Conservation (phyloP, 2,113 vertebrate species). For the Labeo catla region DNA sequence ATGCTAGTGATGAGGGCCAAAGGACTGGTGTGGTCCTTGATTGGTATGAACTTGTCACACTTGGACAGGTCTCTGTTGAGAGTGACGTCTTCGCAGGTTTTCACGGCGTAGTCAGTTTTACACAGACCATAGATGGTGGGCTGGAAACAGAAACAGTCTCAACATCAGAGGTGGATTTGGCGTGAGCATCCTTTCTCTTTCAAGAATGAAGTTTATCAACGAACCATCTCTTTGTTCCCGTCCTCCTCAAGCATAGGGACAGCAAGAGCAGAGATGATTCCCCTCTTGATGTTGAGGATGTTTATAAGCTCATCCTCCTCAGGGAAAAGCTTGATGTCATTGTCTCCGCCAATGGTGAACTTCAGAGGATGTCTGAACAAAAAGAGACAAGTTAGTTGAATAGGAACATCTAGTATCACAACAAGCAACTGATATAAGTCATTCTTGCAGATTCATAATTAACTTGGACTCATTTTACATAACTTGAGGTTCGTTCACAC, state of each 20-base stretch:
- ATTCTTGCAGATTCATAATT: too few species aligned
- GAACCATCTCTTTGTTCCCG: conserved; percentile 72
- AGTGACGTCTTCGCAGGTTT: conserved; percentile 77
- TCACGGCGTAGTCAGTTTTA: conserved; percentile 77
- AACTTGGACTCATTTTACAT: too few species aligned
- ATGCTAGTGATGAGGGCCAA: conserved; percentile 86
- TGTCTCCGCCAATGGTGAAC: conserved; percentile 78
- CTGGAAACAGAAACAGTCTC: conserved; percentile 63
- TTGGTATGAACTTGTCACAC: conserved; percentile 84
- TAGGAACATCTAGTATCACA: not conserved
- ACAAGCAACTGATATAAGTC: too few species aligned
- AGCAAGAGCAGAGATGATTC: conserved; percentile 88
- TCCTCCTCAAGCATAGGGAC: conserved; percentile 81
- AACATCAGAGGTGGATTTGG: not conserved
- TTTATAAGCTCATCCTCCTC: conserved; percentile 82
- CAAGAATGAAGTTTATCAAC: not conserved
- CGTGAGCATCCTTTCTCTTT: not conserved
- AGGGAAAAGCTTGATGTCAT: conserved; percentile 84
- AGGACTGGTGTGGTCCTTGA: conserved; percentile 82
- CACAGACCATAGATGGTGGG: conserved; percentile 90
- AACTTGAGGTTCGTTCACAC: not conserved
- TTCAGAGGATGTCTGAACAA: conserved; percentile 82
- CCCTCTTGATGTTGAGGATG: conserved; percentile 93
- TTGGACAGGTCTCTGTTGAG: conserved; percentile 81
- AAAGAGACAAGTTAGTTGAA: not conserved